Base-by-base conservation (phyloP, 2,797 vertebrate species). In the Urocyon cinereoargenteus region DNA sequence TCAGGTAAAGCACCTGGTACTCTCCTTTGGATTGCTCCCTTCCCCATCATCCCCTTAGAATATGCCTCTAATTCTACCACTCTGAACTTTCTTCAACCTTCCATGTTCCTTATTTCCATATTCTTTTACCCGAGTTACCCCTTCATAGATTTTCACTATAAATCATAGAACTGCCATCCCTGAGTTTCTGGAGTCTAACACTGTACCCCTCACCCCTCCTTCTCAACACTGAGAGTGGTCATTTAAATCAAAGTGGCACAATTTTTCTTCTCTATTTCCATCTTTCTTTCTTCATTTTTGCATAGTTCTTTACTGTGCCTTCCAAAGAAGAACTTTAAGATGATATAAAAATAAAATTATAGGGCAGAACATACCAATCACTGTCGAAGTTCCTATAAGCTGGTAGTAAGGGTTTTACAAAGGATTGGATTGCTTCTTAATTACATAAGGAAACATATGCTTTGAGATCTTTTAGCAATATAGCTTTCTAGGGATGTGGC, bases 281-380 rank as follows among this genome's bases (percentile, higher is more conserved):
- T 19, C 26, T 86, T 68, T 72, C 7, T 61, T 82, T 55, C 51
- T 84, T 15, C 0, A 21, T 34, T 75, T 89, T 8, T 77, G 31
- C 14, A 73, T 6, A 53, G 13, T 62, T 90, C n/a, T 77, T 68
- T 90, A 73, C 8, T 36, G 34, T 61, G 15, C 8, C 3, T 90
- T 31, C 15, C 15, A 88, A 88, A 88, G 22, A 78, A 94, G 18
- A 64, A 90, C 3, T 55, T 18, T 83, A 68, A 73, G 34, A 75
- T 49, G 2, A 49, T 70, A 86, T 19, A 85, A 91, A 92, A 77
- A 86, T 64, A 62, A 96, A 91, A 94, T 78, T 49, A 73, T 24
- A 78, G 8, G 24, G 3, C 13, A 90, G 19, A 88, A 59, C 45
- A 81, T 24, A 64, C 9, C 28, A 72, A 34, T 45, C 24, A 90